Conservation (phyloP, 2,113 vertebrate species). For the Oncorhynchus nerka region DNA sequence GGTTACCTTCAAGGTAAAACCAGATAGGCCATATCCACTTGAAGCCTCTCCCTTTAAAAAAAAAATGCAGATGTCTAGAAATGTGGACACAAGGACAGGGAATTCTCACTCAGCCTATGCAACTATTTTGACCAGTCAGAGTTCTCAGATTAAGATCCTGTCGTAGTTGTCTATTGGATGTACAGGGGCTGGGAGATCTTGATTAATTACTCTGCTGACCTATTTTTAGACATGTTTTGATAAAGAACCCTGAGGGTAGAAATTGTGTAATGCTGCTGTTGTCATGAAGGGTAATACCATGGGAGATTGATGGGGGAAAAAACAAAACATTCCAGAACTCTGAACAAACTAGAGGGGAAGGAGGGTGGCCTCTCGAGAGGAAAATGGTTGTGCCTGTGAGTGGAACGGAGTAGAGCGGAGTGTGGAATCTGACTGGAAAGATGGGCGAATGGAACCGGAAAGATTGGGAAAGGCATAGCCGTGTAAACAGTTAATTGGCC, state of each 20-base stretch:
- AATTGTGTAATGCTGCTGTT: constrained; percentile 47
- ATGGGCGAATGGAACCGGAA: constrained; percentile 70
- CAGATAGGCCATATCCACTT: not conserved
- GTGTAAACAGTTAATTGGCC: constrained; percentile 44
- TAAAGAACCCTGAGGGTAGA: constrained; percentile 42
- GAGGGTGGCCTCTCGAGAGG: constrained; percentile 33
- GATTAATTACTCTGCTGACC: too few relatives aligned
- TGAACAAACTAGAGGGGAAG: constrained; percentile 10
- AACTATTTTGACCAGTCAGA: not conserved
- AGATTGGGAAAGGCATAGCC: constrained; percentile 49
- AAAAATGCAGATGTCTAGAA: not conserved
- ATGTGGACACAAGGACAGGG: not conserved
- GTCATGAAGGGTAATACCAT: not conserved
- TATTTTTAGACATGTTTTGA: constrained; percentile 39
- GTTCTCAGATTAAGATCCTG: not conserved
- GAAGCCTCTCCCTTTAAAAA: not conserved
- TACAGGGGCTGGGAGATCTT: not conserved
- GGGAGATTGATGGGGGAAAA: not conserved
- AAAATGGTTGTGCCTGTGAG: constrained; percentile 41
- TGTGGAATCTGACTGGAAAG: constrained; percentile 60
- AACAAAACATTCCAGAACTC: constrained; percentile 12
- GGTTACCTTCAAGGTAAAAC: not conserved
- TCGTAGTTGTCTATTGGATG: not conserved
- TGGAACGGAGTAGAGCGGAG: constrained; percentile 30
- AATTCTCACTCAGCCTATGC: not conserved